Percentiles rank a stretch among this genome's conserved stretches.
Conservation (phyloP, 1,140 invertebrate genomes). For the Lepidurus arcticus region DNA sequence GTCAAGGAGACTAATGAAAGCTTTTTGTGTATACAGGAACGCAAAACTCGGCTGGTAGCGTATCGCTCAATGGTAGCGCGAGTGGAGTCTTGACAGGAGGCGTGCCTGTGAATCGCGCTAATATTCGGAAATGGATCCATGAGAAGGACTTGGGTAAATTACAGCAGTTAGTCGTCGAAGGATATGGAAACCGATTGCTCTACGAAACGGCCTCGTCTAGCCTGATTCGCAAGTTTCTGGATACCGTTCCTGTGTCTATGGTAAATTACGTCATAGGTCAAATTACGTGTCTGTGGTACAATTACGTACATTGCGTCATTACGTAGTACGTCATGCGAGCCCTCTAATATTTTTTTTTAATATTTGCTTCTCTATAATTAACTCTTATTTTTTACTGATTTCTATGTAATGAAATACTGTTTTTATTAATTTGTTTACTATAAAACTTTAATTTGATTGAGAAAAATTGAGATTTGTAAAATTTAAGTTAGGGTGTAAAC, state of each 20-base stretch:
- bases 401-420: too few species aligned
- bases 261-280: constrained; percentile 48
- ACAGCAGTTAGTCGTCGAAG: constrained; percentile 79
- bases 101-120: constrained; percentile 51
- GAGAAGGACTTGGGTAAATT: constrained; percentile 74
- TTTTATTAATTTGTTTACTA: too few species aligned
- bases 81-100: background rate
- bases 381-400: too few species aligned
- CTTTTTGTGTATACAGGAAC: background rate
- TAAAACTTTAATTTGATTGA: too few species aligned
- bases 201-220: constrained; percentile 76
- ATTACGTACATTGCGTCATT: background rate
- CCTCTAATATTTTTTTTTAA: too few species aligned
- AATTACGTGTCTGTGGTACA: background rate
- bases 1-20: background rate
- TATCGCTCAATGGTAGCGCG: constrained; percentile 1
- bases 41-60: background rate
- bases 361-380: too few species aligned
- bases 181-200: constrained; percentile 69
- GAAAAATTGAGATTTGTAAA: too few species aligned
- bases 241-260: constrained; percentile 81
- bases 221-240: constrained; percentile 69
- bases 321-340: too few species aligned
- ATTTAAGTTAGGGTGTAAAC: background rate
- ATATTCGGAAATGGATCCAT: constrained; percentile 87